Conservation (phyloP, 2,888 invertebrate genomes). For the Leucoptera coffeella region DNA sequence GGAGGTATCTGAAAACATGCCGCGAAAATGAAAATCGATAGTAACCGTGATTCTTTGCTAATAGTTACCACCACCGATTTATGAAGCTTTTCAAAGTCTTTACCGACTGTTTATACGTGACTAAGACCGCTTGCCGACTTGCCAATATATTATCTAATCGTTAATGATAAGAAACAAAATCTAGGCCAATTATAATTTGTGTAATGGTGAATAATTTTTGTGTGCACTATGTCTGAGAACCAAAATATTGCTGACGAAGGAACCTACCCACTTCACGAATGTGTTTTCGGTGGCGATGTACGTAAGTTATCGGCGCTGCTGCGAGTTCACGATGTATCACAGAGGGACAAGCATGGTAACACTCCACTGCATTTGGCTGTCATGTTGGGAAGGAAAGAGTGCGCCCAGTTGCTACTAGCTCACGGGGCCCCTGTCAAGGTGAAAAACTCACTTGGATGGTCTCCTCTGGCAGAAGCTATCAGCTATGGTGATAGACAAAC, state of each 20-base stretch:
- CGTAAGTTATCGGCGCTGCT: conserved; percentile 71
- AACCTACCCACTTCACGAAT: conserved; percentile 74
- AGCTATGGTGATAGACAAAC: conserved; percentile 96
- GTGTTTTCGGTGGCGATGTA: conserved; percentile 84
- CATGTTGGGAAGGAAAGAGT: conserved; percentile 94
- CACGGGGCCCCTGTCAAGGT: conserved; percentile 94
- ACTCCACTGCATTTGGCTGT: conserved; percentile 94
- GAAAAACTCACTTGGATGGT: conserved; percentile 95
- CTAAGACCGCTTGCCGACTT: no score
- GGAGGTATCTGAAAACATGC: no score
- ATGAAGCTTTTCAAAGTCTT: no score
- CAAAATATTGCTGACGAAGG: conserved; percentile 42
- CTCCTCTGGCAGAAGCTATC: conserved; percentile 95
- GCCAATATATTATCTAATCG: no score
- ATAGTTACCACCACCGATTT: no score
- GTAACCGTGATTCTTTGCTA: no score
- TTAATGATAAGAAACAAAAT: no score
- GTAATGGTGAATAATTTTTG: no score
- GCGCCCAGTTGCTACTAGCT: conserved; percentile 83
- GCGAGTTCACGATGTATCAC: conserved; percentile 67
- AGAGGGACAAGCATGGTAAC: conserved; percentile 84
- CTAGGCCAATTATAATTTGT: no score
- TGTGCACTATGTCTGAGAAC: no score
- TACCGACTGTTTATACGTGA: no score
- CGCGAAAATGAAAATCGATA: no score